Percentiles rank a stretch among this genome's conserved stretches.
Conservation (phyloP, 53 echinoderm and acorn worm species). For the Hippasteria phrygiana region DNA sequence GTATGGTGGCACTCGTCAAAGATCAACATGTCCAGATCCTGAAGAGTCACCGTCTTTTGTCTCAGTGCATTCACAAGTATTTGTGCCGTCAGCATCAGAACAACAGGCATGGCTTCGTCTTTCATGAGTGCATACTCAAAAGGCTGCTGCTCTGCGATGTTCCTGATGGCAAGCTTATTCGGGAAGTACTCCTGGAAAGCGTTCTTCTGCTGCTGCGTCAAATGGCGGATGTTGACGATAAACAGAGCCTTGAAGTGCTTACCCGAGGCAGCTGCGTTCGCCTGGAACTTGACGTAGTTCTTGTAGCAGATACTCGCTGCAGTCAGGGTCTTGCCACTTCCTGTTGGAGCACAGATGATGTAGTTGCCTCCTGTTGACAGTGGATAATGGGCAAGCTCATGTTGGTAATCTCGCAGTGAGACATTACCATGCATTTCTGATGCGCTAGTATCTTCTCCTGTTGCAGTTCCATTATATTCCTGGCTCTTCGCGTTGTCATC, state of each 20-base stretch:
- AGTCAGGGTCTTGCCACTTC: conserved; percentile 81
- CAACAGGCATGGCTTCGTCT: conserved; percentile 25
- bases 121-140: conserved; percentile 50
- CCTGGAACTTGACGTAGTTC: conserved; percentile 17
- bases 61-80: conserved; percentile 76
- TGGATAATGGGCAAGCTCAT: conserved; percentile 72
- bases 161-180: conserved; percentile 15
- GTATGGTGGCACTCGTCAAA: conserved; percentile 88
- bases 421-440: background rate
- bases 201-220: conserved; percentile 77
- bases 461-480: background rate
- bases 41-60: conserved; percentile 25
- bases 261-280: background rate
- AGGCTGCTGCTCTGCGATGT: conserved; percentile 58
- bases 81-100: conserved; percentile 81
- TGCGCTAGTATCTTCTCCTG: background rate
- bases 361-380: conserved; percentile 65
- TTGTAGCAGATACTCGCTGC: conserved; percentile 73
- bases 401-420: conserved; percentile 68
- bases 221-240: conserved; percentile 73
- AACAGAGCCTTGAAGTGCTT: conserved; percentile 78
- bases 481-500: background rate
- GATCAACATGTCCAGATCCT: conserved; percentile 66
- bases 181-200: conserved; percentile 68
- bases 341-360: conserved; percentile 83